Conservation (phyloP, 2,888 invertebrate species). For the Branchellion lobata region DNA sequence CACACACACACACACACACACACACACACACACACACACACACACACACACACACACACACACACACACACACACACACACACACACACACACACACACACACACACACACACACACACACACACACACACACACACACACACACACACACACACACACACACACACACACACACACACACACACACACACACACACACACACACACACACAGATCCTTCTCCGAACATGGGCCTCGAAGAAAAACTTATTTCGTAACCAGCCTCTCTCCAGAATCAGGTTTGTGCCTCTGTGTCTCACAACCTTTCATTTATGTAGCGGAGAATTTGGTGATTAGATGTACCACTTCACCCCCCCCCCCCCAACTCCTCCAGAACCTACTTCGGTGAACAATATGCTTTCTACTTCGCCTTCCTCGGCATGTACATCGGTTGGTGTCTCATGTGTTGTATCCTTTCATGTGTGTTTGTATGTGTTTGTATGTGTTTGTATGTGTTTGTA, state of each 20-base stretch:
- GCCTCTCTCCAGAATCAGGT: too few relatives aligned
- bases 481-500: too few relatives aligned
- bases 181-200: conserved; percentile 29
- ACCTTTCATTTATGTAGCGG: too few relatives aligned
- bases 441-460: too few relatives aligned
- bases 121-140: conserved; percentile 9
- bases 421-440: conserved; percentile 2
- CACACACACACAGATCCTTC: conserved; percentile 28
- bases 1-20: conserved; percentile 33
- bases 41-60: conserved; percentile 37
- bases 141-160: conserved; percentile 10
- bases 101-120: conserved; percentile 41
- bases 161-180: conserved; percentile 32
- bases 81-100: conserved; percentile 40
- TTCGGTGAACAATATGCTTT: conserved; percentile 34
- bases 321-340: too few relatives aligned
- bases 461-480: too few relatives aligned
- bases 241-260: too few relatives aligned
- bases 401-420: conserved; percentile 33
- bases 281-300: too few relatives aligned
- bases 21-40: conserved; percentile 39
- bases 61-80: conserved; percentile 39
- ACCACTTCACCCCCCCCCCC: too few relatives aligned
- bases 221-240: too few relatives aligned
- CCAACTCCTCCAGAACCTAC: conserved; percentile 22